These are phyloP conservation scores for Micrastur ruficollis DNA, from an alignment of 2,797 vertebrate species.

Conservation along the genomic window DNA sequence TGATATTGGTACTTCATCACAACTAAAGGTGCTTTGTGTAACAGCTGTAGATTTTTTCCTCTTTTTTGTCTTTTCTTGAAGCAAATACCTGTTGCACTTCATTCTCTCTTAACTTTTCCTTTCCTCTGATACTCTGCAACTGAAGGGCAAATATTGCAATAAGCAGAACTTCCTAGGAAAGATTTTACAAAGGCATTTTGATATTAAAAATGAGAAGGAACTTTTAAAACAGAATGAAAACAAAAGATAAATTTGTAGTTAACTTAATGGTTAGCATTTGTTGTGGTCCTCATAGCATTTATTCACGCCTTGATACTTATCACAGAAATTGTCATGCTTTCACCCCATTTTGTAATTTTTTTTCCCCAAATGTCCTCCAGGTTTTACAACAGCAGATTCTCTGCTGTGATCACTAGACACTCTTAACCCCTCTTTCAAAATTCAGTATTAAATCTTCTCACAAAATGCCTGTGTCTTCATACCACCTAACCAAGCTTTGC, in stretches of 20 bases:
- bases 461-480: rapidly evolving
- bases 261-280: neutral
- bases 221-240: neutral
- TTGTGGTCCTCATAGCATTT: neutral
- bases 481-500: neutral
- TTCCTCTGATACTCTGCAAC: neutral
- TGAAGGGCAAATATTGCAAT: neutral
- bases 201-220: neutral
- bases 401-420: neutral
- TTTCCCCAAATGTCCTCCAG: rapidly evolving
- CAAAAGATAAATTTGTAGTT: rapidly evolving
- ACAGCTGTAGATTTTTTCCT: neutral
- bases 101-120: neutral
- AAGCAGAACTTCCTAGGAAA: neutral
- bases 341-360: neutral
- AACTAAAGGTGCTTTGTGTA: neutral
- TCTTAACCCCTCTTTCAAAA: neutral
- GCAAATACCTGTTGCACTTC: neutral
- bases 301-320: neutral
- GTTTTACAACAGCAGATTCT: neutral
- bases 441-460: neutral
- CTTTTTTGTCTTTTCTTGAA: neutral
- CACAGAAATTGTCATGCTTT: neutral
- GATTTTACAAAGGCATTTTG: neutral
- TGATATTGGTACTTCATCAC: neutral